These are phyloP conservation scores for Pegea sp. DNA, from an alignment of 23 tunicate species.

Conservation along the genomic window DNA sequence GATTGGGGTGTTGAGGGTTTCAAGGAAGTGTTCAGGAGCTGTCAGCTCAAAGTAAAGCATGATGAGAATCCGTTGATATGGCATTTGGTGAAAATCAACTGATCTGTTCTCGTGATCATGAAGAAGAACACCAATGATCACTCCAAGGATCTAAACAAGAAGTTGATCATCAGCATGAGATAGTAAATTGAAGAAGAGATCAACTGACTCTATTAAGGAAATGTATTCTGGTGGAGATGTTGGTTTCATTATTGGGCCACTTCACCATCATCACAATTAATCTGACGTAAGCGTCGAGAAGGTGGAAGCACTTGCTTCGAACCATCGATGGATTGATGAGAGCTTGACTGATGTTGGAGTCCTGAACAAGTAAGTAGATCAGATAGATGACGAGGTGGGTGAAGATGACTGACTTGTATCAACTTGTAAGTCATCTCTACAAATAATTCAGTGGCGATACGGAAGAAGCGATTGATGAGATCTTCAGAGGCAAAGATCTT, in stretches of 20 bases:
- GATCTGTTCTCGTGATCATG: slow-evolving; percentile 80
- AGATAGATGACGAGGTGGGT: background rate
- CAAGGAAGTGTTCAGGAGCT: slow-evolving; percentile 86
- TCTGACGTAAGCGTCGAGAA: slow-evolving; percentile 84
- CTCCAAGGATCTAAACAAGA: slow-evolving; percentile 62
- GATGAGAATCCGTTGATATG: slow-evolving; percentile 93
- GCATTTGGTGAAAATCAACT: slow-evolving; percentile 95
- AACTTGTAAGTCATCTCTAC: slow-evolving; percentile 60
- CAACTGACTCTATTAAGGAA: slow-evolving; percentile 58
- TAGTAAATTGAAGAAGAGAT: background rate
- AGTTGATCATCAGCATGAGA: background rate
- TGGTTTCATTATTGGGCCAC: slow-evolving; percentile 76
- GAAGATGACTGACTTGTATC: slow-evolving; percentile 20
- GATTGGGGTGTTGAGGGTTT: slow-evolving; percentile 88
- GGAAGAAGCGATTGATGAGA: slow-evolving; percentile 72
- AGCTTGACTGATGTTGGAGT: slow-evolving; percentile 51
- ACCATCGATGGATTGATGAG: slow-evolving; percentile 68
- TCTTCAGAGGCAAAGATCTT: slow-evolving; percentile 86
- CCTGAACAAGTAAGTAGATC: slow-evolving; percentile 10
- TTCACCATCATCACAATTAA: slow-evolving; percentile 76
- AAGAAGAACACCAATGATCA: slow-evolving; percentile 84
- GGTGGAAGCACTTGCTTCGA: slow-evolving; percentile 84
- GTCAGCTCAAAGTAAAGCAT: slow-evolving; percentile 92
- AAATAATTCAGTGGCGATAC: slow-evolving; percentile 88
- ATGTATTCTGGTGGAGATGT: slow-evolving; percentile 78